Conservation (phyloP, 1,140 invertebrate genomes). For the Papilio helenus region DNA sequence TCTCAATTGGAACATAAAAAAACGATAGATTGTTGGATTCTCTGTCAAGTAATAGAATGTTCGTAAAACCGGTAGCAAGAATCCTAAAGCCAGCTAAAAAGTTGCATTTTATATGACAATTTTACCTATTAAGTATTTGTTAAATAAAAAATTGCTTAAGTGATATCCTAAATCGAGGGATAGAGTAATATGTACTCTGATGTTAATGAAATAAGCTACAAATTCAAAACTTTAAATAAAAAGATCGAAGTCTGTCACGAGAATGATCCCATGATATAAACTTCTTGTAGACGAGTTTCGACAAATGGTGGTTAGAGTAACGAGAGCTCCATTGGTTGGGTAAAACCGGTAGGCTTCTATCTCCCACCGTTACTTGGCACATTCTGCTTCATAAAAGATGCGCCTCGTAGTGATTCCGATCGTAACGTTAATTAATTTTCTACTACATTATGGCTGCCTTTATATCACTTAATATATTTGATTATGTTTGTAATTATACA, state of each 20-base stretch:
- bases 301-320: constrained; percentile 70
- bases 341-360: constrained; percentile 79
- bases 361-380: constrained; percentile 69
- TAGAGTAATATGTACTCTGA: neutral
- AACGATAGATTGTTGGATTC: constrained; percentile 16
- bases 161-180: neutral
- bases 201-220: neutral
- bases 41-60: constrained; percentile 43
- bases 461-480: constrained; percentile 65
- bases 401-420: constrained; percentile 70
- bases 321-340: constrained; percentile 63
- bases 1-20: constrained; percentile 54
- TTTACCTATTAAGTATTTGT: constrained; percentile 17
- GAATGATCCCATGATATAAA: constrained; percentile 32
- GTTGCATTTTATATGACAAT: constrained; percentile 34
- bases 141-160: neutral
- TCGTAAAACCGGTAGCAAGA: constrained; percentile 74
- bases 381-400: constrained; percentile 63
- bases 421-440: constrained; percentile 78
- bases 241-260: neutral
- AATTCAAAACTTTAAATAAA: neutral
- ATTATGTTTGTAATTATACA: constrained; percentile 45
- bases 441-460: constrained; percentile 64
- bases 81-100: constrained; percentile 9
- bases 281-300: constrained; percentile 52